Base-by-base conservation (phyloP, 1,140 invertebrate species). In the Caenorhabditis briggsae region DNA sequence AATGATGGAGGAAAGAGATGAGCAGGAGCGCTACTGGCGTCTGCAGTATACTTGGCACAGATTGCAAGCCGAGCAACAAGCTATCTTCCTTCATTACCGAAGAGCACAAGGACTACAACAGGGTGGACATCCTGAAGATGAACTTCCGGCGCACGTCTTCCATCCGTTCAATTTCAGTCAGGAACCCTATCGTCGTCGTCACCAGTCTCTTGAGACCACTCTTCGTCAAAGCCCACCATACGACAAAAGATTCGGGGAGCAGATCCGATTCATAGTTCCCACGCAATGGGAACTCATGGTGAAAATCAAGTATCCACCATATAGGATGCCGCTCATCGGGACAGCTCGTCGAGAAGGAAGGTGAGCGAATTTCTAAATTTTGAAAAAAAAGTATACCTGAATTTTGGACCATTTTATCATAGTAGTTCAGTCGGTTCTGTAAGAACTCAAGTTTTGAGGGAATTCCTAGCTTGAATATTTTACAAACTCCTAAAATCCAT, bases 281-380 rank as follows among this genome's bases (percentile, higher is more conserved):
- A 50, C 33, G 6, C 25, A 50, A 50, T 53, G 46, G 14, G 46
- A 23, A 18, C n/a, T 43, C 33, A 23, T 70, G 65, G 70, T n/a
- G n/a, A 16, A n/a, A 2, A 9, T 78, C 12, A 46, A 46, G 23
- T 78, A 20, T 50, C 70, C 70, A n/a, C 70, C 70, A 12, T 78
- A 78, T 46, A 78, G 46, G 23, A 50, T 78, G 12, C 70, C 70
- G 23, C 23, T 78, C 46, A 78, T 78, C 50, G 70, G 70, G 23
- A 46, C 50, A 20, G 70, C 70, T 53, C 43, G 70, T 9, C 43
- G 70, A 50, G 46, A 5, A 46, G 46, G 18, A 78, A 46, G 46
- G 70, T 78, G 5, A 18, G 70, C 50, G 16, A 14, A 9, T 25
- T 25, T 25, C 14, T n/a, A n/a, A 2, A n/a, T 58, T n/a, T 58